Base-by-base conservation (phyloP, 2,797 vertebrate species). In the Chrosomus eos region DNA sequence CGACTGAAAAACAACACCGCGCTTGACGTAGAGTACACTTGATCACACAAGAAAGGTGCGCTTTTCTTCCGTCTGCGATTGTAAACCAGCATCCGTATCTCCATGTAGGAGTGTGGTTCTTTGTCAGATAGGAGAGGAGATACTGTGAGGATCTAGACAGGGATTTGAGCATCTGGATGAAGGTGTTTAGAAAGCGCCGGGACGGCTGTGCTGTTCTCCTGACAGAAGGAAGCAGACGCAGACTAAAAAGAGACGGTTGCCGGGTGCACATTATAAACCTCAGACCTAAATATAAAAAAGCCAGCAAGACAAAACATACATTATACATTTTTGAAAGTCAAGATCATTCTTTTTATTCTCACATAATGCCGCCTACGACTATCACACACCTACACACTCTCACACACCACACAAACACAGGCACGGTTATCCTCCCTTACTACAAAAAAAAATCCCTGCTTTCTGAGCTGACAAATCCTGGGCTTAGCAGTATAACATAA, bases 401-500 rank as follows among this genome's bases (percentile, higher is more conserved):
- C 60, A 81, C 58, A 75, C 43, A 48, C 82, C 43, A 48, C 82
- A 77, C 40, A 84, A 76, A 80, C 62, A 71, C 38, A 26, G 36
- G 66, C 64, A 33, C 19, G 33, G 55, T 81, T 82, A 75, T 87
- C 86, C 78, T 81, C 38, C 38, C 55, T 60, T 76, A 82, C 85
- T 80, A 86, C 87, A 82, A 76, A 73, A 45, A 45, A 82, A 85
- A 87, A 84, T 16, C 67, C 66, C 51, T 5, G 79, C 76, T 83
- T 85, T 85, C 83, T 21, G 45, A 85, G 68, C 84, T 58, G 82
- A 86, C 80, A 83, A 82, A 81, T 87, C 79, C 82, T 38, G 51
- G 64, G 66, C 73, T 77, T 77, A 87, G 73, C 79, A 73, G 76
- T 78, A 71, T 62, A 85, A 88, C 85, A 84, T 76, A 85, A 87